Base-by-base conservation (phyloP, 1,140 invertebrate species). In the Heliconius eleuchia region DNA sequence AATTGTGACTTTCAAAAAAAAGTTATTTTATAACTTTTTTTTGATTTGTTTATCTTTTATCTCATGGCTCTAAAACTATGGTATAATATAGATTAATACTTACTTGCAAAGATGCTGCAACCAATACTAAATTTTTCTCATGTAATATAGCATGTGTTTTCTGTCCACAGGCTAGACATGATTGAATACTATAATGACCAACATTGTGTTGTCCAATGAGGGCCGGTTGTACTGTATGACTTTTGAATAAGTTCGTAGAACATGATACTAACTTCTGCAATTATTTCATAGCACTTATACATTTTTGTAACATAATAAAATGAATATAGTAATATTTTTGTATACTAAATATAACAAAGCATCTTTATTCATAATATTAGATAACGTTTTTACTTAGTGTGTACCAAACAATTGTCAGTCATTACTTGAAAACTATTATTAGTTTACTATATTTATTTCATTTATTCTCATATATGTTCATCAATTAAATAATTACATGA, bases 81-180 rank as follows among this genome's bases (percentile, higher is more conserved):
- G 34, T 37, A 37, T 37, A 23, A 50, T 55, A 74, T 34, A 55
- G 11, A 55, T 34, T 71, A 37, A 70, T 19, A 79, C 71, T 84
- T 74, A 94, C 92, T 84, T 90, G 88, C 80, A 83, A 84, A 71
- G 85, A 84, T 84, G 89, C 92, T 70, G 79, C 76, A 74, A 93
- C 82, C 66, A 94, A 80, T 52, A 86, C 81, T 70, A 82, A 72
- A 74, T 84, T 86, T 82, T 84, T 88, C 73, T 93, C 88, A 78
- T 88, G 85, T 57, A 86, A 78, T 74, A 87, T 82, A 39, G 92
- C 94, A 88, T 94, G 90, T 30, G 90, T 93, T 66, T 82, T 86
- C 42, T 87, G 88, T 8, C 87, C 88, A 83, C 94, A 95, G 16
- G 91, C 89, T 78, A 95, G 83, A 79, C 94, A 95, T 60, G 87